phyloP scores from a whole-genome alignment of 2,113 vertebrate genomes.

The Lophura nycthemera region DNA sequence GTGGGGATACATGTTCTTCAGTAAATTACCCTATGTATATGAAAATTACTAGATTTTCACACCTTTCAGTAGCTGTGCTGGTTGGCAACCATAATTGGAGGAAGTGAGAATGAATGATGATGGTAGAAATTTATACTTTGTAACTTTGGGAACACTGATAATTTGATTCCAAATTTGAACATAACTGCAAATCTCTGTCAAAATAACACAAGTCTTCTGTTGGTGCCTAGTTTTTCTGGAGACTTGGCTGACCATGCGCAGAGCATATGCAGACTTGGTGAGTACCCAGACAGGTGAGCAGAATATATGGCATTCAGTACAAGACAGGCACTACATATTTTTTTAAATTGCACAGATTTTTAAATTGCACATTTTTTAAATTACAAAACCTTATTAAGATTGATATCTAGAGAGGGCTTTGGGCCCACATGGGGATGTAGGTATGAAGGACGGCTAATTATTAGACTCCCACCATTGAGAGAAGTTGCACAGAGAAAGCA shows the following conservation, averaged over 20 bases:
- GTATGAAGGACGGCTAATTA: neutral
- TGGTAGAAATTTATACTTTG: neutral
- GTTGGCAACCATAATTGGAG: neutral
- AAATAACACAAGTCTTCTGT: neutral
- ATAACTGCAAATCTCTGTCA: neutral
- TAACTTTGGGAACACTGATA: neutral
- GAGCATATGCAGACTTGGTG: neutral
- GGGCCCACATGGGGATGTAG: neutral
- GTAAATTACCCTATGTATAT: neutral
- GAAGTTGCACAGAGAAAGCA: neutral
- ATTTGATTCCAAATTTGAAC: neutral
- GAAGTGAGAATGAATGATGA: neutral
- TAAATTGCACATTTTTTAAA: neutral
- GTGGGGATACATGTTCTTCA: neutral
- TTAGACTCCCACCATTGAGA: neutral
- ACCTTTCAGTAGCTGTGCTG: rapidly evolving
- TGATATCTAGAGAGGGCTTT: neutral
- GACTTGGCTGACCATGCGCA: neutral
- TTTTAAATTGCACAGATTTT: neutral
- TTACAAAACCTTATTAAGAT: neutral
- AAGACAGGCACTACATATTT: neutral
- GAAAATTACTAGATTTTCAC: neutral
- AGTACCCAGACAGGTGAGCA: neutral
- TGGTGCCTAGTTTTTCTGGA: neutral
- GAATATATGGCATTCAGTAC: neutral